A percentile compares a stretch with the other conserved stretches of the same genome.
phyloP scores from a whole-genome alignment of 1,140 invertebrate genomes.

The Coptotermes formosanus region DNA sequence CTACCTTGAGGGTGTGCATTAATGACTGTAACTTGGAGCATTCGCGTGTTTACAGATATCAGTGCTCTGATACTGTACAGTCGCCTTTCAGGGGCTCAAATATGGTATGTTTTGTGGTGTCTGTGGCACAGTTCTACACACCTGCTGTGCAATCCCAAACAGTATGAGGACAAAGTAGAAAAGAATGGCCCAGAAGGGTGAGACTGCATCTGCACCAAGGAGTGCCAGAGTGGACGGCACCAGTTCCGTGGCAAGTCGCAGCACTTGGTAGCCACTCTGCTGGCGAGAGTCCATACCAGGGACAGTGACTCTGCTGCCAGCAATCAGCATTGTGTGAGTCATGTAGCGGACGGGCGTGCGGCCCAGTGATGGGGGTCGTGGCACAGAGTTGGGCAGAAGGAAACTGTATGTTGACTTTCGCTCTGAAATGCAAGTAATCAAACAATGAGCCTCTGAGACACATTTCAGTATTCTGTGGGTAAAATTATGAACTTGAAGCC shows the following conservation, averaged over 20 bases:
- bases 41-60: too few species aligned
- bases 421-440: slow-evolving; percentile 58
- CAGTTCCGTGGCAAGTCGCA: slow-evolving; percentile 80
- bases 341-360: slow-evolving; percentile 62
- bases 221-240: slow-evolving; percentile 79
- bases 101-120: too few species aligned
- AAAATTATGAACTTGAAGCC: too few species aligned
- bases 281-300: slow-evolving; percentile 52
- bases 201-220: slow-evolving; percentile 61
- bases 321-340: slow-evolving; percentile 66
- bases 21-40: too few species aligned
- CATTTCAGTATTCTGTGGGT: too few species aligned
- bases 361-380: slow-evolving; percentile 45
- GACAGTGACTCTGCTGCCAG: slow-evolving; percentile 65
- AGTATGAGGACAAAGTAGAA: slow-evolving; percentile 83
- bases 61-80: too few species aligned
- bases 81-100: too few species aligned
- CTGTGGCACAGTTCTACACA: slow-evolving; percentile 36
- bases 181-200: slow-evolving; percentile 82
- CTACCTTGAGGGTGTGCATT: too few species aligned
- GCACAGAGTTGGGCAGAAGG: slow-evolving; percentile 50
- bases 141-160: slow-evolving; percentile 83
- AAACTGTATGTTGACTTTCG: slow-evolving; percentile 70
- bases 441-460: too few species aligned
- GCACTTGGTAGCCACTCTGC: slow-evolving; percentile 72